Percentiles rank a stretch among this genome's conserved stretches.
These are phyloP conservation scores for Pangasius sanitwongsei DNA, from an alignment of 2,797 vertebrate species.

Conservation along the genomic window DNA sequence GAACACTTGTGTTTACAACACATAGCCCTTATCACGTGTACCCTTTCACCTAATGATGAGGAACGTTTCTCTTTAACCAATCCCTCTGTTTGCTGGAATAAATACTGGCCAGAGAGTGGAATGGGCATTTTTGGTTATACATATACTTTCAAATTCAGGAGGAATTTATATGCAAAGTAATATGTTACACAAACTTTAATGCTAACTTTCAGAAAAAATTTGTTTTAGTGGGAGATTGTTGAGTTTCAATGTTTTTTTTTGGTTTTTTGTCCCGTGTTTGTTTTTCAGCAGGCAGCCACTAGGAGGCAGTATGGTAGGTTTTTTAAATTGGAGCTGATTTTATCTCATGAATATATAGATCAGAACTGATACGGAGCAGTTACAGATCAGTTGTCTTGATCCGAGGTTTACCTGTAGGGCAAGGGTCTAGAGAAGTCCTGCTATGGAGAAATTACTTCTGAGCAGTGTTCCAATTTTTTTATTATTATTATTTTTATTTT, in stretches of 20 bases:
- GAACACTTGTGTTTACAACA: slow-evolving; percentile 23
- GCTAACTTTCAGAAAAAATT: neutral
- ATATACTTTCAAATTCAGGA: neutral
- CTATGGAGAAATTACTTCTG: neutral
- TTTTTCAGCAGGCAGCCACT: neutral
- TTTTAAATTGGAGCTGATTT: neutral
- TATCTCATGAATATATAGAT: neutral
- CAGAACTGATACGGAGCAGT: neutral
- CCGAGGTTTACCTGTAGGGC: neutral
- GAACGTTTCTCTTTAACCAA: neutral
- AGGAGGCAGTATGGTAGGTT: neutral
- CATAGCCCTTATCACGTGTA: neutral
- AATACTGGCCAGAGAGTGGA: neutral
- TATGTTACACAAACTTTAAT: neutral
- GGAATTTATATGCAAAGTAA: neutral
- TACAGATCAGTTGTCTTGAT: no score
- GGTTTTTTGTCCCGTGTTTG: neutral
- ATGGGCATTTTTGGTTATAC: neutral
- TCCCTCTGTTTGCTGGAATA: slow-evolving; percentile 14
- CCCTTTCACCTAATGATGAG: neutral
- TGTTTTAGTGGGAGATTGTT: neutral
- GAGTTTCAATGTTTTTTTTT: neutral
- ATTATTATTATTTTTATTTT: no score
- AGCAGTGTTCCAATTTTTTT: no score
- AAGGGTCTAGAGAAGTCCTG: neutral